Evolutionary conservation across 2,113 vertebrate genomes (phyloP), one percentile per base, ranked within the genome.

Genomic region (Sebastes schlegelii): DNA sequence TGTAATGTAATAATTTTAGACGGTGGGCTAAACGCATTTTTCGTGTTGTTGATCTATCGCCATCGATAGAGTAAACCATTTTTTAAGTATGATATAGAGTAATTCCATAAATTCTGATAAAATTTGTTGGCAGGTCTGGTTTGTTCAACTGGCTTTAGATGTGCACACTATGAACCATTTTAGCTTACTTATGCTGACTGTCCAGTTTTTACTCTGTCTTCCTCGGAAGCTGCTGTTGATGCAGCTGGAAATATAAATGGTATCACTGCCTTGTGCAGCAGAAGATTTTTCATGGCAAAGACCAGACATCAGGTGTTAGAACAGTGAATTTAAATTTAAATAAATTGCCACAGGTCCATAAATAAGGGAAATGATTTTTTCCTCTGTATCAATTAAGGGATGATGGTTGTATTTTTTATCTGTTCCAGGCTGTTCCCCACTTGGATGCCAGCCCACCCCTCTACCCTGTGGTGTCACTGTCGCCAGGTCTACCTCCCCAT

Each of bases 401-500:
- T 62, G 4, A 11, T 2, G 5, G 4, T 17, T 9, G 4, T 48
- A 2, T 21, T 62, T 8, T 63, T 43, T n/a, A 11, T 69, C 4
- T 46, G 2, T 66, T 82, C 75, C 45, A 99, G 98, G 98, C 89
- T 99, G 70, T 94, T 99, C 58, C 98, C 98, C 1, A 65, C 90
- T 0, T 99, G 98, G 98, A 89, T 96, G 71, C 98, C 98, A 0
- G 97, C 96, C 0, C 98, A 99, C 55, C 98, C 98, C 0, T 98
- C 97, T 9, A 96, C 95, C 0, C 92, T 99, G 54, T 99, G 98
- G 98, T 99, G 98, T 84, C 98, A 99, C 93, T 99, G 98, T 77
- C 96, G 98, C 11, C 98, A 99, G 92, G 98, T 99, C 52, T 99
- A 99, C 86, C 95, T 99, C 26, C 97, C 98, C 49, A 99, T 99